phyloP scores from a whole-genome alignment of 2,113 vertebrate genomes.

The Scartelaos histophorus region DNA sequence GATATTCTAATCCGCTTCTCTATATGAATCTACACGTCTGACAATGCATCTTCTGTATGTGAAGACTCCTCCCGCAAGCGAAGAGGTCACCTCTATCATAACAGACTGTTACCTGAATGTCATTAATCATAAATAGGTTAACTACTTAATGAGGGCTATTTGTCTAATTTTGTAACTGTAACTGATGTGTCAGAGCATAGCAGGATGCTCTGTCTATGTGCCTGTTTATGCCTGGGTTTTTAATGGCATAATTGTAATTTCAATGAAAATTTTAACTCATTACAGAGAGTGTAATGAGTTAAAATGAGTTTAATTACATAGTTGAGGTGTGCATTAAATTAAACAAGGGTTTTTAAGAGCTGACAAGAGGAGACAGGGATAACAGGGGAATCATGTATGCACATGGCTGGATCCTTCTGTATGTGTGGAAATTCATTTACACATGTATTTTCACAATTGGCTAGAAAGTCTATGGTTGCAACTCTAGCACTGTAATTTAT shows the following conservation, averaged over 20 bases:
- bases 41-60: neutral
- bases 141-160: conserved; percentile 63
- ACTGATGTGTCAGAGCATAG: conserved; percentile 41
- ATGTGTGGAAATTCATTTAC: conserved; percentile 36
- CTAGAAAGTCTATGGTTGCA: conserved; percentile 39
- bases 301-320: conserved; percentile 33
- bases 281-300: conserved; percentile 33
- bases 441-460: conserved; percentile 58
- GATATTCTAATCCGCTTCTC: neutral
- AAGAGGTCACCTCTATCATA: conserved; percentile 38
- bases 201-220: neutral
- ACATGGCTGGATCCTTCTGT: neutral
- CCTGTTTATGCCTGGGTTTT: conserved; percentile 23
- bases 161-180: conserved; percentile 55
- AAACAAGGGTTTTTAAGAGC: conserved; percentile 49
- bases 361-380: conserved; percentile 47
- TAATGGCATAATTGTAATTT: conserved; percentile 66
- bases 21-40: neutral
- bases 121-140: conserved; percentile 67
- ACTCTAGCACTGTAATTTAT: conserved; percentile 35
- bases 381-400: conserved; percentile 45
- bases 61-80: conserved; percentile 16
- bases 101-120: conserved; percentile 41
- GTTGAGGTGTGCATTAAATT: conserved; percentile 58
- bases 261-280: conserved; percentile 64